phyloP scores from a whole-genome alignment of 2,797 vertebrate genomes.

The Crenichthys baileyi region DNA sequence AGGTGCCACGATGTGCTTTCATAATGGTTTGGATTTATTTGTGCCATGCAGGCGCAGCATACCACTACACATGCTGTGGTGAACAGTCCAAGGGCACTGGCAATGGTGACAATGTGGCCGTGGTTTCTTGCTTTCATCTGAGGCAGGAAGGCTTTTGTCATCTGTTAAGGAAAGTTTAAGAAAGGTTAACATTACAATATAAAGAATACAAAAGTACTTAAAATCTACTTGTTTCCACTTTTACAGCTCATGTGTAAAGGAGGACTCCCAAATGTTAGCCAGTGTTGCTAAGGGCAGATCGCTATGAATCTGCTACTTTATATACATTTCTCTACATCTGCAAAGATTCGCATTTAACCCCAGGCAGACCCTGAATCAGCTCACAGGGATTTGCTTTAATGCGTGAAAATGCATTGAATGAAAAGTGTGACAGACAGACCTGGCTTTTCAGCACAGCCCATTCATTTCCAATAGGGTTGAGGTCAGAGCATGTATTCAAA shows the following conservation, averaged over 20 bases:
- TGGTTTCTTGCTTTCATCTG: slow-evolving; percentile 68
- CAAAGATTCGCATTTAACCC: no score
- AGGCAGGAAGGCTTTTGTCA: slow-evolving; percentile 77
- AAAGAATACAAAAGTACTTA: not conserved
- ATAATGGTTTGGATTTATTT: not conserved
- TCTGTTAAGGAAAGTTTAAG: slow-evolving; percentile 48
- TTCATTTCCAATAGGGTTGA: no score
- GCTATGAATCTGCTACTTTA: not conserved
- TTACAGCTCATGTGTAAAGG: not conserved
- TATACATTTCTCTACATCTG: not conserved
- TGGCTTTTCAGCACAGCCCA: not conserved
- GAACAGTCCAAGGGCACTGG: slow-evolving; percentile 74
- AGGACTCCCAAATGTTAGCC: not conserved
- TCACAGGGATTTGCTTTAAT: not conserved
- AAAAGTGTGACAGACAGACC: not conserved
- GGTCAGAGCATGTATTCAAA: not conserved
- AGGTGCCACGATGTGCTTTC: not conserved
- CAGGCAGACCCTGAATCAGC: not conserved
- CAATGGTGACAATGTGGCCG: slow-evolving; percentile 69
- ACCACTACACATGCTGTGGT: slow-evolving; percentile 77
- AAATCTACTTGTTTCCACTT: not conserved
- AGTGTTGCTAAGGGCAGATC: not conserved
- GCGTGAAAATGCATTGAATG: no score
- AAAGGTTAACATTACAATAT: not conserved
- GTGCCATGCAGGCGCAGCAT: not conserved